Base-by-base conservation (phyloP, 1,140 invertebrate genomes). In the Schlechtendalia chinensis region DNA sequence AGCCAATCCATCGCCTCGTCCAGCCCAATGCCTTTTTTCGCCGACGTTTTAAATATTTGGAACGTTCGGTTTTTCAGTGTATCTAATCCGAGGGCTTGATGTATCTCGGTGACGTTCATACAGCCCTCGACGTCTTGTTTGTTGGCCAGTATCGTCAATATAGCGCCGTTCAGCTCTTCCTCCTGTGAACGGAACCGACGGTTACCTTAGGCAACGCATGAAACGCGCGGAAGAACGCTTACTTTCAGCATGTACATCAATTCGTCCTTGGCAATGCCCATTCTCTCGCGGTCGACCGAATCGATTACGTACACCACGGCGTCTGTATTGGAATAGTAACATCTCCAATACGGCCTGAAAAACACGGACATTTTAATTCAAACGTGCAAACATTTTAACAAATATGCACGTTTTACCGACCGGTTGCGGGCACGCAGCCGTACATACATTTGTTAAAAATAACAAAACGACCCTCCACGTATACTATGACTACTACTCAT, bases 291-390 rank as follows among this genome's bases (percentile, higher is more conserved):
- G 87, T 99, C 98, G 82, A 96, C 97, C 77, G 97, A 98, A 87
- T 99, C 98, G 59, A 99, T 97, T 56, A 99, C 98, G 88, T 99
- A 99, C 84, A 99, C 98, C 85, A 99, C 98, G 84, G 98, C 98
- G 90, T 99, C 98, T 86, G 98, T 99, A 87, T 99, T 99, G 77
- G 96, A 97, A 87, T 98, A 99, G 87, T 99, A 99, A 90, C 98
- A 99, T 87, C 98, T 90, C 98, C 98, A 99, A 85, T 99, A 99
- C 19, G 98, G 98, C 88, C 97, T 95, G 50, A n/a, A 72, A 27
- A 29, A 54, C 5, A 72, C n/a, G 54, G 87, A 39, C 32, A 39
- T 8, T 39, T 8, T 3, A 39, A 8, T 39, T 4, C 32, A 39
- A 39, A n/a, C n/a, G n/a, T n/a, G n/a, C n/a, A n/a, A n/a, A n/a